phyloP scores from a whole-genome alignment of 2,888 invertebrate species.

The Lasioglossum villosulum region DNA sequence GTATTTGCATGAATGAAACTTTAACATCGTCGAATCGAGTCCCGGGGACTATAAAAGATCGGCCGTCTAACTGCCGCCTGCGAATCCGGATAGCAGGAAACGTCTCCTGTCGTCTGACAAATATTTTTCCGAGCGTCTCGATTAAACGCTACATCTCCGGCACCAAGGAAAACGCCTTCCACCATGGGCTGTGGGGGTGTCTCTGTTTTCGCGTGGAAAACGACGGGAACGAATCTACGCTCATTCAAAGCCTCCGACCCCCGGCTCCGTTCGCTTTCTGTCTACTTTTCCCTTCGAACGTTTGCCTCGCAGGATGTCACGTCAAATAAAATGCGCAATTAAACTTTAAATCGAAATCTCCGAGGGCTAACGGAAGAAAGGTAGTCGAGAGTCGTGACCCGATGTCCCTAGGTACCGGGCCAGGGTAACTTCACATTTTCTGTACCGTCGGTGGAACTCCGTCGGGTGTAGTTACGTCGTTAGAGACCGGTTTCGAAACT shows the following conservation, averaged over 20 bases:
- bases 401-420: constrained; percentile 8
- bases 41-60: constrained; percentile 9
- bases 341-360: constrained; percentile 70
- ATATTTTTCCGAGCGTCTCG: constrained; percentile 51
- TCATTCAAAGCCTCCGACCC: constrained; percentile 28
- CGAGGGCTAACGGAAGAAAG: constrained; percentile 32
- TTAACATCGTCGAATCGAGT: constrained; percentile 4
- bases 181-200: not conserved
- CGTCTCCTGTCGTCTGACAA: constrained; percentile 34
- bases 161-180: not conserved
- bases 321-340: constrained; percentile 69
- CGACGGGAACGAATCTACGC: constrained; percentile 24
- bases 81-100: constrained; percentile 15
- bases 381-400: not conserved
- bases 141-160: constrained; percentile 44
- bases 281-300: constrained; percentile 12
- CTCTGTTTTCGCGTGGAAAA: constrained; percentile 33
- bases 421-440: constrained; percentile 31
- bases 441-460: constrained; percentile 31
- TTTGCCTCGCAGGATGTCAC: constrained; percentile 35
- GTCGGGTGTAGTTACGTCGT: constrained; percentile 56
- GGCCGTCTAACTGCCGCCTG: constrained; percentile 26
- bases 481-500: constrained; percentile 51
- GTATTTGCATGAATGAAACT: constrained; percentile 11
- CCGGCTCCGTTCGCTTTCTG: not conserved